Percentiles rank a stretch among this genome's conserved stretches.
Evolutionary conservation across 2,888 invertebrate species (phyloP).

Genomic region (Tipula unca): DNA sequence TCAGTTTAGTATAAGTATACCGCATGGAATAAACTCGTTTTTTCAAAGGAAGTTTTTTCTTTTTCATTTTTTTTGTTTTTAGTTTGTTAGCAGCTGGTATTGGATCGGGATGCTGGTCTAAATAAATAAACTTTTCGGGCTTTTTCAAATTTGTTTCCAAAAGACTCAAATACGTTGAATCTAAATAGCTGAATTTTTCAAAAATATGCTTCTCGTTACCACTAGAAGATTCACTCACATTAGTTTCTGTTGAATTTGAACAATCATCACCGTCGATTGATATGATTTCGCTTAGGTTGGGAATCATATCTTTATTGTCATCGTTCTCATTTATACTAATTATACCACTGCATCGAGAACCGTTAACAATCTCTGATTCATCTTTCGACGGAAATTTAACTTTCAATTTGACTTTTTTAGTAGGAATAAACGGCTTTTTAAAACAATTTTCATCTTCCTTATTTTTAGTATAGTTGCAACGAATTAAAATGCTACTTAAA

Average conservation of each 20-base stretch:
- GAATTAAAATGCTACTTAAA: conserved; percentile 14
- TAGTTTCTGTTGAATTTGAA: not conserved
- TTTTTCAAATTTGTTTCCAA: not conserved
- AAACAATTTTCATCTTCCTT: not conserved
- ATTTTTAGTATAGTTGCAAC: conserved; percentile 8
- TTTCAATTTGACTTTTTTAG: not conserved
- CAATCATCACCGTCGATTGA: not conserved
- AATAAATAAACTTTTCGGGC: not conserved
- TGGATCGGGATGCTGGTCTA: not conserved
- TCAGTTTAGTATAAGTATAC: not conserved
- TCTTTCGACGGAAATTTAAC: not conserved
- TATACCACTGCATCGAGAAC: not conserved
- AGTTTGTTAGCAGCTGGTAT: not conserved
- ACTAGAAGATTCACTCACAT: not conserved
- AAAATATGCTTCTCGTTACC: not conserved
- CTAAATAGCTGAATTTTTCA: conserved; percentile 15
- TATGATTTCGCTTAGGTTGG: not conserved
- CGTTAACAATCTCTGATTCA: not conserved
- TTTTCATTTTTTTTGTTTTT: not conserved
- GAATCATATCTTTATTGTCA: not conserved
- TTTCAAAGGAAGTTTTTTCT: not conserved
- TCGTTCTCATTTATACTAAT: not conserved
- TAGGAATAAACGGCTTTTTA: not conserved
- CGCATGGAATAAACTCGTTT: not conserved
- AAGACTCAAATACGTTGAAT: not conserved